phyloP scores from a whole-genome alignment of 2,113 vertebrate genomes.

The Myrmophylax atrothorax region DNA sequence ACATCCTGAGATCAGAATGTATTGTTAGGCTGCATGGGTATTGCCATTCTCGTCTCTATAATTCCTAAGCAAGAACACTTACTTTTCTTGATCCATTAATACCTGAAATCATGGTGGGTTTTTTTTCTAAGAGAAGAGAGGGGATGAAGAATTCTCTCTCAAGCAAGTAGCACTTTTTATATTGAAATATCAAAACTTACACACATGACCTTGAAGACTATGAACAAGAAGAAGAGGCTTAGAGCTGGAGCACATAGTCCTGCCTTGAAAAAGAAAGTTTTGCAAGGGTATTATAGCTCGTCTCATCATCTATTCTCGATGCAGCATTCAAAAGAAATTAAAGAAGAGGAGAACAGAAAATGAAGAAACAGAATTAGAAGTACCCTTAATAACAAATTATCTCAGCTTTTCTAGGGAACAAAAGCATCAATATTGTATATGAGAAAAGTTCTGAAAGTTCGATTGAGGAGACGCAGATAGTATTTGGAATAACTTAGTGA shows the following conservation, averaged over 20 bases:
- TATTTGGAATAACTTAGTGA: slow-evolving; percentile 14
- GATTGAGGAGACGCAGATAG: neutral
- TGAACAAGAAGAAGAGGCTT: neutral
- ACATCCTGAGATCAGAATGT: slow-evolving; percentile 33
- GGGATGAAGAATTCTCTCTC: neutral
- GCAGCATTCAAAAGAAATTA: neutral
- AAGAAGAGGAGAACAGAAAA: slow-evolving; percentile 4
- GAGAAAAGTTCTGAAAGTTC: slow-evolving; percentile 24
- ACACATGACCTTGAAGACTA: neutral
- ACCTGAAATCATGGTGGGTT: neutral
- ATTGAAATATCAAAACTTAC: neutral
- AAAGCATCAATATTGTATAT: slow-evolving; percentile 8
- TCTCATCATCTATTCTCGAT: neutral
- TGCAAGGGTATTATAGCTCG: neutral
- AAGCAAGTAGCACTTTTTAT: neutral
- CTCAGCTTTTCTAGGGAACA: slow-evolving; percentile 31
- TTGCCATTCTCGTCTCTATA: slow-evolving; percentile 36
- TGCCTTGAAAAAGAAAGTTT: neutral
- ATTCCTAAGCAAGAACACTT: slow-evolving; percentile 51
- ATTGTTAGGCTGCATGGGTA: neutral
- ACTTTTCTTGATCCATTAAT: slow-evolving; percentile 47
- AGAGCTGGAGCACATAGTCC: neutral
- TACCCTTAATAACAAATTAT: neutral
- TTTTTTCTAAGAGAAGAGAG: neutral
- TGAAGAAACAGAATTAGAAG: neutral